Percentiles rank a stretch among this genome's conserved stretches.
phyloP scores from a whole-genome alignment of 2,888 invertebrate species.

The Papilio demoleus region DNA sequence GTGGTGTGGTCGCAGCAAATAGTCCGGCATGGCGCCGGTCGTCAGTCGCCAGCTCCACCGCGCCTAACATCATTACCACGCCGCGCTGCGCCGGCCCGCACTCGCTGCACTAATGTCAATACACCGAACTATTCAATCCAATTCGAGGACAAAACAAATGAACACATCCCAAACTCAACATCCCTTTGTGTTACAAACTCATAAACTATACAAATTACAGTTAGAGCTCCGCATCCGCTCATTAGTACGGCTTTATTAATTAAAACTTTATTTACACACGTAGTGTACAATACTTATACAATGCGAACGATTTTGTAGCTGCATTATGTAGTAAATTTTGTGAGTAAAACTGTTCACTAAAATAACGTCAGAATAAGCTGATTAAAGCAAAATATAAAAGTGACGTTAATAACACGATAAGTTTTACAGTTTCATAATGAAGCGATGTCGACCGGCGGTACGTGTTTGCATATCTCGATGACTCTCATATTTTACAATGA shows the following conservation, averaged over 20 bases:
- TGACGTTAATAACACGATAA: background rate
- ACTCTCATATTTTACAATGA: background rate
- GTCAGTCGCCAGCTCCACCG: background rate
- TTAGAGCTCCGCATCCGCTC: background rate
- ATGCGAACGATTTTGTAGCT: background rate
- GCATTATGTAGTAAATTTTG: background rate
- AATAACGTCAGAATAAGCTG: background rate
- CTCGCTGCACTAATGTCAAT: slow-evolving; percentile 5
- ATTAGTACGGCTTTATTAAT: background rate
- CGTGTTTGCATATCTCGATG: background rate
- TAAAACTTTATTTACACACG: background rate
- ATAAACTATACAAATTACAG: slow-evolving; percentile 3
- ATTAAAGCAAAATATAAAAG: background rate
- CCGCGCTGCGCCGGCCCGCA: background rate
- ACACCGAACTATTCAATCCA: background rate
- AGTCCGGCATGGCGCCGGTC: too few relatives aligned
- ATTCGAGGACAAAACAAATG: slow-evolving; percentile 2
- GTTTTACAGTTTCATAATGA: background rate
- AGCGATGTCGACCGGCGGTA: background rate
- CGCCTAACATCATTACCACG: background rate
- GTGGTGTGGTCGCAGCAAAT: background rate
- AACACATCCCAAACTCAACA: background rate
- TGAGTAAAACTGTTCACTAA: background rate
- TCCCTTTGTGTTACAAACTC: background rate
- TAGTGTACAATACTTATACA: background rate